Percentiles rank a stretch among this genome's conserved stretches.
Evolutionary conservation across 2,797 vertebrate species (phyloP).

Genomic region (Psittacula derbiana): DNA sequence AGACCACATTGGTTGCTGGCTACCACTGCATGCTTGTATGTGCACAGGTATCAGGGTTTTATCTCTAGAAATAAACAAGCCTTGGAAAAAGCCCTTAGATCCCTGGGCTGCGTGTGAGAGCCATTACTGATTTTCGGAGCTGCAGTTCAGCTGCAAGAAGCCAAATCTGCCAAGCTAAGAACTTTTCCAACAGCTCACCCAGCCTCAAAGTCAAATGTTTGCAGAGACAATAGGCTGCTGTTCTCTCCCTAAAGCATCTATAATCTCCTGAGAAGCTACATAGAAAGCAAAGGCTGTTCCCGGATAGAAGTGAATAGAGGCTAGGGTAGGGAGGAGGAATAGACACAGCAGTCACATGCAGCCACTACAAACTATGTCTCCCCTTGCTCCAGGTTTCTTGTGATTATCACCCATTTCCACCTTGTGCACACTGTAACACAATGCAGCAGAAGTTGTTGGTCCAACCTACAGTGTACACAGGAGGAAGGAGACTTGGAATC

Average conservation of each 20-base stretch:
- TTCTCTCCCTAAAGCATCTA: background rate
- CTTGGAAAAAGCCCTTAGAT: background rate
- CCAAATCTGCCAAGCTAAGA: background rate
- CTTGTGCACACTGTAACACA: background rate
- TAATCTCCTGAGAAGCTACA: conserved; percentile 14
- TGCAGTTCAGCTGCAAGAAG: background rate
- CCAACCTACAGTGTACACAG: background rate
- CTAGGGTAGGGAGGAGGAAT: background rate
- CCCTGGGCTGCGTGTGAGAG: background rate
- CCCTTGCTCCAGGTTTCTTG: background rate
- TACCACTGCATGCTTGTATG: background rate
- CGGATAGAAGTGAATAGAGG: background rate
- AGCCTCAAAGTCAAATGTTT: background rate
- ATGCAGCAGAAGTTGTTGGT: background rate
- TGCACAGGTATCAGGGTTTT: background rate
- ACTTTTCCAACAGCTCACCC: background rate
- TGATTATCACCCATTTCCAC: background rate
- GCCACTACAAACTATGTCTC: background rate
- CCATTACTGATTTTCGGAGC: background rate
- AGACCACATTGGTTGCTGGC: background rate
- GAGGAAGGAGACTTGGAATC: background rate
- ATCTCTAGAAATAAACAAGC: background rate
- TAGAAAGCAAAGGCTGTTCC: background rate
- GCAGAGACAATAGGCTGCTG: background rate
- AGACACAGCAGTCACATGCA: background rate